Conservation (phyloP, 53 echinoderm and acorn worm species). For the Zoroaster sp. region DNA sequence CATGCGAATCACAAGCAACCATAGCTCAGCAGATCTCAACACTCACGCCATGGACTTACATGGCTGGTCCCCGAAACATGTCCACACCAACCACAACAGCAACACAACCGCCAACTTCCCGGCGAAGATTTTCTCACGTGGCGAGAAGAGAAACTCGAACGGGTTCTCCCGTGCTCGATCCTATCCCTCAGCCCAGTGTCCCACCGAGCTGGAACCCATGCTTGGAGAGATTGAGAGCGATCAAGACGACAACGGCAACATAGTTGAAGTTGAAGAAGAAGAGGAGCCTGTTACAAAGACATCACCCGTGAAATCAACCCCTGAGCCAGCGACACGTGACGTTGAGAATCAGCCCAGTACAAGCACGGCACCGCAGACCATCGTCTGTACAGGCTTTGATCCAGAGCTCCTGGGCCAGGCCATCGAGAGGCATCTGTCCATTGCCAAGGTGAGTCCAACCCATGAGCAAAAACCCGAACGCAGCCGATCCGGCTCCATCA, state of each 20-base stretch:
- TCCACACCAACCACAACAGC: neutral
- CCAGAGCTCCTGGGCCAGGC: constrained; percentile 94
- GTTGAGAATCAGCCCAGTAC: neutral
- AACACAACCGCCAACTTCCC: constrained; percentile 16
- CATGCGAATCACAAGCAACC: constrained; percentile 31
- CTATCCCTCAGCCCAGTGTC: constrained; percentile 50
- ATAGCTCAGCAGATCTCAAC: constrained; percentile 28
- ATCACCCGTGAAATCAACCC: neutral
- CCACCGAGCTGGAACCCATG: constrained; percentile 75
- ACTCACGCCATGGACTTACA: constrained; percentile 48
- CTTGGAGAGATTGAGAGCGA: constrained; percentile 59
- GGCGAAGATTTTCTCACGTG: constrained; percentile 34
- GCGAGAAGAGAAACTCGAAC: constrained; percentile 28
- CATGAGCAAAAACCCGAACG: constrained; percentile 56
- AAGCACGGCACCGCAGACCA: constrained; percentile 43
- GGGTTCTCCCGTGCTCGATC: constrained; percentile 34
- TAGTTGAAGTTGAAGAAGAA: constrained; percentile 52
- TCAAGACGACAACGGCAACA: constrained; percentile 81
- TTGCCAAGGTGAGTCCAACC: constrained; percentile 74
- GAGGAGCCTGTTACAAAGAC: constrained; percentile 25
- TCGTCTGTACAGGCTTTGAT: constrained; percentile 71
- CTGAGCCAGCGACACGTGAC: neutral
- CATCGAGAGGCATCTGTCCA: constrained; percentile 84
- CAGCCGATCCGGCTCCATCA: constrained; percentile 74
- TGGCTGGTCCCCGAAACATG: constrained; percentile 50